Evolutionary conservation across 2,797 vertebrate genomes (phyloP), one percentile per base, ranked within the genome.

Genomic region (Eleutherodactylus coqui): DNA sequence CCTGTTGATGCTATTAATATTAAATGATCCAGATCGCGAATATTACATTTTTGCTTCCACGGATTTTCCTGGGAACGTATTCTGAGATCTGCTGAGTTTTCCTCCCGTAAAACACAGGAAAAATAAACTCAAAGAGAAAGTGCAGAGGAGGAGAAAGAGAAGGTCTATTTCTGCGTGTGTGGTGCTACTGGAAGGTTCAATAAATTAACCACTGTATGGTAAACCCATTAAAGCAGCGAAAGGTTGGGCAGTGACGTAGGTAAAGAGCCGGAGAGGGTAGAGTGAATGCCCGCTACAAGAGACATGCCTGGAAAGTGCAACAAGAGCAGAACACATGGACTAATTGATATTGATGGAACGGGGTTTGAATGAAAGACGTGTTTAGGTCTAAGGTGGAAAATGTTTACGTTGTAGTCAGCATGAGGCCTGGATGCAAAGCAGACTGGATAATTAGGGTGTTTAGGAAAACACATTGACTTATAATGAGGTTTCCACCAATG

Each of bases 301-400:
- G 58, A 29, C 4, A 36, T 53, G 75, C 19, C 45, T 70, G 83
- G 83, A 85, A 85, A 79, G 79, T 79, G 49, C 64, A 79, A 73
- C 76, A 53, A 14, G 60, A 14, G 6, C 62, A 79, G 43, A 78
- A 64, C 43, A 76, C 60, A 55, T 19, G n/a, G 16, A 41, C 75
- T 85, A 75, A 85, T 81, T 85, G 78, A 81, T 80, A 73, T 43
- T 75, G 41, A 81, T 80, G 69, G 77, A 85, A 80, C 43, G 38
- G 16, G 67, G 47, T 62, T 47, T 45, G 19, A 85, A 29, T 29
- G 27, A 27, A 34, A 79, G 76, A 55, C 49, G 51, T 75, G 78
- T 85, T 75, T 85, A 80, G 69, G 49, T 85, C 75, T 73, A 72
- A 69, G 49, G 77, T 80, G 84, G 84, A 75, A 62, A 83, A 47